A percentile compares a stretch with the other conserved stretches of the same genome.
phyloP scores from a whole-genome alignment of 2,797 vertebrate species.

The Leptodactylus fallax region DNA sequence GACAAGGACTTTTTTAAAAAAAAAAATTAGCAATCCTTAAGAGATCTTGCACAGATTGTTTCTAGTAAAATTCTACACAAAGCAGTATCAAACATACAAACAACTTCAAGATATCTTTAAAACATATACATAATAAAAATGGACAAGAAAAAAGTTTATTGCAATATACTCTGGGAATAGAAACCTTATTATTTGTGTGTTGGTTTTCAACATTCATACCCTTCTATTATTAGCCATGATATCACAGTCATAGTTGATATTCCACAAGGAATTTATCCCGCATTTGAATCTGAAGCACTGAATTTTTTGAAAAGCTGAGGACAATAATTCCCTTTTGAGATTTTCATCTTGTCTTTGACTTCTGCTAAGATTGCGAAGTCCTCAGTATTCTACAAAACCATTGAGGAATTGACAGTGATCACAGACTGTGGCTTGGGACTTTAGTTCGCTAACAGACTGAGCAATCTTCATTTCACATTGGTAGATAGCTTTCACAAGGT shows the following conservation, averaged over 20 bases:
- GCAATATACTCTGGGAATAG: background rate
- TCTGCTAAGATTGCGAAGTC: conserved; percentile 53
- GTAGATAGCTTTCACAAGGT: conserved; percentile 61
- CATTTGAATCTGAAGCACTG: conserved; percentile 54
- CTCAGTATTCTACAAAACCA: conserved; percentile 59
- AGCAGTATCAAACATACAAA: no score
- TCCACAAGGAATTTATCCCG: conserved; percentile 60
- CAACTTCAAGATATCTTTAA: no score
- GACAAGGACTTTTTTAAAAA: no score
- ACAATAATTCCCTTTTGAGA: conserved; percentile 33
- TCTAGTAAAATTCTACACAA: no score
- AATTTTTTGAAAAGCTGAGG: conserved; percentile 62
- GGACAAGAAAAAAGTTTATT: background rate
- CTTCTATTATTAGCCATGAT: background rate
- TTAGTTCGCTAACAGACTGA: conserved; percentile 38
- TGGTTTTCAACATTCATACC: background rate
- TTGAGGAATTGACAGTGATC: conserved; percentile 49
- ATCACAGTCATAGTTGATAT: conserved; percentile 48
- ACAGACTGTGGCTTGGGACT: conserved; percentile 35
- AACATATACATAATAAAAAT: background rate
- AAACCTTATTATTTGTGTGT: background rate
- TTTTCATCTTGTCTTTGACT: conserved; percentile 47
- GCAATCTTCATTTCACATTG: conserved; percentile 59
- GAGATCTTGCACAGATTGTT: no score
- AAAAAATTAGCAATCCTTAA: no score